A percentile compares a stretch with the other conserved stretches of the same genome.
Evolutionary conservation across 2,797 vertebrate species (phyloP).

Genomic region (Garrulus glandarius): DNA sequence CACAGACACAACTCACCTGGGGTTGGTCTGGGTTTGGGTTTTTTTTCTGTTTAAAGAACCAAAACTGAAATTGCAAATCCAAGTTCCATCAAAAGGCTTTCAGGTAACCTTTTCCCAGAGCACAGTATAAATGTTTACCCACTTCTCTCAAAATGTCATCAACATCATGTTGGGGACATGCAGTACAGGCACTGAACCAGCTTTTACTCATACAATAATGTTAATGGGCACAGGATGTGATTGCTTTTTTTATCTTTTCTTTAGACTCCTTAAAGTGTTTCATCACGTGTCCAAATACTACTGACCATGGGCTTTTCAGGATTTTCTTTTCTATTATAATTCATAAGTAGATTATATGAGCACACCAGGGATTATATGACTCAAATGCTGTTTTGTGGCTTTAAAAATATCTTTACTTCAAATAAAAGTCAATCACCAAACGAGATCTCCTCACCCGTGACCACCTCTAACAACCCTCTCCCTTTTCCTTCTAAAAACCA

Average conservation of each 20-base stretch:
- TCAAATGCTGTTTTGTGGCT: background rate
- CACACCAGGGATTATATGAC: background rate
- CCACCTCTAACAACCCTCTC: background rate
- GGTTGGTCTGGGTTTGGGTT: accelerated
- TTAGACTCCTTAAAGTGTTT: background rate
- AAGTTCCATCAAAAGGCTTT: background rate
- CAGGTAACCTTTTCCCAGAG: slow-evolving; percentile 33
- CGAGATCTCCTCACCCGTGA: background rate
- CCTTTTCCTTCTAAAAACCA: background rate
- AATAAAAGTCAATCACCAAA: background rate
- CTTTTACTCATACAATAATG: slow-evolving; percentile 12
- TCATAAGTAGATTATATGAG: slow-evolving; percentile 36
- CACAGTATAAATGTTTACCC: background rate
- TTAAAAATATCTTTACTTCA: slow-evolving; percentile 10
- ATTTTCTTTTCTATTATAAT: background rate
- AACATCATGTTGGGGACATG: background rate
- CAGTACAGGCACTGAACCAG: background rate
- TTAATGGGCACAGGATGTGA: background rate
- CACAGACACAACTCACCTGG: background rate
- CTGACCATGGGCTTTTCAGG: background rate
- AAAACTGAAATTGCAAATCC: slow-evolving; percentile 8
- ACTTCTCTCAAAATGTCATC: slow-evolving; percentile 34
- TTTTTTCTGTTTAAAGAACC: background rate
- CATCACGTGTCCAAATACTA: slow-evolving; percentile 1
- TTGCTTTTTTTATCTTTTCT: background rate